phyloP scores from a whole-genome alignment of 1,140 invertebrate species.

The Gryllus bimaculatus region DNA sequence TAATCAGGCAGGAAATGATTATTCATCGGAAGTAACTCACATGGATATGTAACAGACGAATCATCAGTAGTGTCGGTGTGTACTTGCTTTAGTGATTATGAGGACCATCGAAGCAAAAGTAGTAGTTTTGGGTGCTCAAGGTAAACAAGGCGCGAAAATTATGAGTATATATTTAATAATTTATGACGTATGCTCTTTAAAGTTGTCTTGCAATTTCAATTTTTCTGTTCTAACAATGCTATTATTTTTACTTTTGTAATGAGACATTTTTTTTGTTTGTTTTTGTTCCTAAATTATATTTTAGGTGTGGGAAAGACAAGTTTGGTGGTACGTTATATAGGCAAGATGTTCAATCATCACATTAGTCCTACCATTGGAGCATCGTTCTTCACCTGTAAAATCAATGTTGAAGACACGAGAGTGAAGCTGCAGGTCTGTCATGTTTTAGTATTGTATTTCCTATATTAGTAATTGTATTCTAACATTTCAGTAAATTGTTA shows the following conservation, averaged over 20 bases:
- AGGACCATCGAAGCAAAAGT: conserved; percentile 70
- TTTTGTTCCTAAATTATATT: conserved; percentile 21
- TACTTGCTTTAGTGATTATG: conserved; percentile 34
- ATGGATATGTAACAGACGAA: too few relatives aligned
- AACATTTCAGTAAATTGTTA: too few relatives aligned
- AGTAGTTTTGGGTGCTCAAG: conserved; percentile 70
- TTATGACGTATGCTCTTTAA: conserved; percentile 15
- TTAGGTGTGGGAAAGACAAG: conserved; percentile 81
- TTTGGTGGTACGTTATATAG: conserved; percentile 67
- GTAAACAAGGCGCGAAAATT: conserved; percentile 38
- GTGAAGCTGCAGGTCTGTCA: conserved; percentile 60
- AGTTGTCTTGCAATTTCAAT: conserved; percentile 9
- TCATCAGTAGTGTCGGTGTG: too few relatives aligned
- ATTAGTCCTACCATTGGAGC: conserved; percentile 78
- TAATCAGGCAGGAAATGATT: too few relatives aligned
- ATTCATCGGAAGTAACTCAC: too few relatives aligned
- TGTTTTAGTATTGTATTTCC: too few relatives aligned
- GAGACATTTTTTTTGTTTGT: conserved; percentile 19
- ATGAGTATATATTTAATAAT: neutral
- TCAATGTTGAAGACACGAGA: conserved; percentile 55
- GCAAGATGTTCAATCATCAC: conserved; percentile 60
- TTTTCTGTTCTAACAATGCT: conserved; percentile 10
- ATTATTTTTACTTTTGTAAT: conserved; percentile 24
- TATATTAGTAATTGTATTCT: too few relatives aligned
- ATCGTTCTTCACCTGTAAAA: conserved; percentile 76